Evolutionary conservation across 2,113 vertebrate genomes (phyloP).

Genomic region (Genyomyrus donnyi): DNA sequence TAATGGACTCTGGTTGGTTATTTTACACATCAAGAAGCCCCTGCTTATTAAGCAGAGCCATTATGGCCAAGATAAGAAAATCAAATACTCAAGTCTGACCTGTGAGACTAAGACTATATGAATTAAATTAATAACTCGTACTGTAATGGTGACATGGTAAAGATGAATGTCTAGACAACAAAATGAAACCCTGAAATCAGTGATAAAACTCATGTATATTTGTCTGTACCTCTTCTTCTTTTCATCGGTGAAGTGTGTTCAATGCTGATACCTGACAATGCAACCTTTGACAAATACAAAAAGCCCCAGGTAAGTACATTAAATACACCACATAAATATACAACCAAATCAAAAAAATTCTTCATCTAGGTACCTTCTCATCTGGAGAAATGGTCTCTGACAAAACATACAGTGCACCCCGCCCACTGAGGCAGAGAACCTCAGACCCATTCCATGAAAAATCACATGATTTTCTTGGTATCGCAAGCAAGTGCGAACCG

Average conservation of each 20-base stretch:
- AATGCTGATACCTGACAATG: not conserved
- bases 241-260: not conserved
- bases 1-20: too few species aligned
- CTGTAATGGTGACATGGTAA: too few species aligned
- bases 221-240: not conserved
- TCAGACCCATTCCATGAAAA: not conserved
- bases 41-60: too few species aligned
- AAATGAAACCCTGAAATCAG: not conserved
- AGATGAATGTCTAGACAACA: not conserved
- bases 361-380: not conserved
- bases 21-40: too few species aligned
- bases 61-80: too few species aligned
- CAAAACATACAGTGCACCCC: not conserved
- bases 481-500: accelerated
- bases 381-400: not conserved
- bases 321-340: not conserved
- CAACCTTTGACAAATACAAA: not conserved
- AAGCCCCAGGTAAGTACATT: not conserved
- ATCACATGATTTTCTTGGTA: not conserved
- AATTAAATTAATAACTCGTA: too few species aligned
- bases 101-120: not conserved
- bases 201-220: not conserved
- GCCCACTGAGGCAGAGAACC: not conserved
- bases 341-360: not conserved
- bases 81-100: not conserved